Evolutionary conservation across 2,888 invertebrate genomes (phyloP), one percentile per base, ranked within the genome.

Genomic region (Leptogaster cylindrica): DNA sequence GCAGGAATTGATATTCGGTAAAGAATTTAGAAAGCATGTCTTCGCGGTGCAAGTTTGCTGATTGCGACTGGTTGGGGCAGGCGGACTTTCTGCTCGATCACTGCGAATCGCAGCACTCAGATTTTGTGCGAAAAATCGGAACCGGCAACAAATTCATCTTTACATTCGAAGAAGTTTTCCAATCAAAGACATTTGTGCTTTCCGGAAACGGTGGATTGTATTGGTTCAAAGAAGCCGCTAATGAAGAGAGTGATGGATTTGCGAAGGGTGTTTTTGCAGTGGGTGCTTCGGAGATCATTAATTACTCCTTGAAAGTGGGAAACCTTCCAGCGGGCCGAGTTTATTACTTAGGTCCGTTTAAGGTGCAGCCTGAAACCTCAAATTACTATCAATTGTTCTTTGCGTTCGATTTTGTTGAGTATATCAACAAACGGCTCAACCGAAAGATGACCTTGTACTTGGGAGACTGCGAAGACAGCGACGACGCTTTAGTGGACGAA

Each of bases 381-480:
- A 55, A 55, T 12, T 55, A 55, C 8, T 55, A 31, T 36, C 55
- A 55, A 6, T 12, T 55, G 6, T 55, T 36, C 8, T 55, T 55
- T 4, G 14, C 55, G 2, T 55, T 39, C 23, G 55, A 55, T 4
- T 55, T 23, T 23, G 55, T 55, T 5, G 55, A 55, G 7, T 36
- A 36, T 20, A 36, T 36, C 20, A 55, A 55, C 4, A 36, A 36
- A 36, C 14, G 39, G 12, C 8, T 39, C 3, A 8, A n/a, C 8
- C 36, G 23, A 7, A 36, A 36, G 10, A 55, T 55, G 12, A 36
- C 36, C 2, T 12, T 55, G 1, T 55, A 36, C 7, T 20, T 55
- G 2, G 36, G 36, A 12, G 36, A 39, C 10, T 39, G 25, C 23
- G 23, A 36, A 7, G 36, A 55, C 8, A 36, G 36, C 25, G 12